A percentile compares a stretch with the other conserved stretches of the same genome.
These are phyloP conservation scores for Aegotheles bennettii DNA, from an alignment of 2,113 vertebrate species.

Conservation along the genomic window DNA sequence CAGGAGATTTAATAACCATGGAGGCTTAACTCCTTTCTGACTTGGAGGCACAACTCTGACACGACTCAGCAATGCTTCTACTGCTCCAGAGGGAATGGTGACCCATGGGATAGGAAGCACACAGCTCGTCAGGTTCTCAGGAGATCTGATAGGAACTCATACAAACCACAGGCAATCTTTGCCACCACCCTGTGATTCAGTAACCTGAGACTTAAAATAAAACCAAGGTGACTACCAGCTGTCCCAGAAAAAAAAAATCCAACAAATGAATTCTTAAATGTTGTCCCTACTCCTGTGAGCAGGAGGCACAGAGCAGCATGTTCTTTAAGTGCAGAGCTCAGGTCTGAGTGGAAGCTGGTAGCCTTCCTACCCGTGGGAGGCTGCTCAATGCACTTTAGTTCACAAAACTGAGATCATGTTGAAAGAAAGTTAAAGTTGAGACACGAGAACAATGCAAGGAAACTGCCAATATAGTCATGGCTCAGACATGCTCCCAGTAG, in stretches of 20 bases:
- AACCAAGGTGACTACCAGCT: neutral
- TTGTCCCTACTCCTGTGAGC: neutral
- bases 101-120: neutral
- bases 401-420: constrained; percentile 7
- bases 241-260: neutral
- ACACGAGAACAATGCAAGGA: constrained; percentile 60
- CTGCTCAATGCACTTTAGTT: neutral
- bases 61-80: neutral
- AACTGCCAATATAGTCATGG: constrained; percentile 45
- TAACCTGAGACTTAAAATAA: neutral
- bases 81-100: neutral
- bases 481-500: constrained; percentile 22
- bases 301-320: neutral
- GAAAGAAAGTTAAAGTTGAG: constrained; percentile 55
- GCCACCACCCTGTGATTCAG: neutral
- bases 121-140: neutral
- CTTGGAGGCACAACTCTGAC: neutral
- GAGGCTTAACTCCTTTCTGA: constrained; percentile 11
- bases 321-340: neutral
- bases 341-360: neutral
- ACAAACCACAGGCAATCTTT: neutral
- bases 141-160: neutral
- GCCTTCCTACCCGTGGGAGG: neutral
- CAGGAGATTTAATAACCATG: neutral
- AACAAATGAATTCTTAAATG: neutral